These are phyloP conservation scores for Catamblyrhynchus diadema DNA, from an alignment of 2,797 vertebrate genomes.

Conservation along the genomic window DNA sequence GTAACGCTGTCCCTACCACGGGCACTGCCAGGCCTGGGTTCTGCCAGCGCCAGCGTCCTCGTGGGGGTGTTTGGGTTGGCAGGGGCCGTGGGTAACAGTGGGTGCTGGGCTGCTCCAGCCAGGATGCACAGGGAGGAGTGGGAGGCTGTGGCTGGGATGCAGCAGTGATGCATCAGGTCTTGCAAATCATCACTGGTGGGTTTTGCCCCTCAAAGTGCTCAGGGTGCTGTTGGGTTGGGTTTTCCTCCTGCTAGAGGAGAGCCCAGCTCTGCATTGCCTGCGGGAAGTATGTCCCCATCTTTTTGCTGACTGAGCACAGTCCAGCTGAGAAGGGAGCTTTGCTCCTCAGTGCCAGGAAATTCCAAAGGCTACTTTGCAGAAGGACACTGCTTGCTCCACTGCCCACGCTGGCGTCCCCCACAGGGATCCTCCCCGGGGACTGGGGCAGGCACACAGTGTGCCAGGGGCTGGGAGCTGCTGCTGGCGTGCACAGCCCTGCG, in stretches of 20 bases:
- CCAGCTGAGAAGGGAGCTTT: neutral
- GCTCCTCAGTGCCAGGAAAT: neutral
- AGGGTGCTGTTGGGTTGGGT: neutral
- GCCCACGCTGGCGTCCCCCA: neutral
- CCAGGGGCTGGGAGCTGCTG: neutral
- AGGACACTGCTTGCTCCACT: neutral
- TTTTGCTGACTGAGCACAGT: rapidly evolving
- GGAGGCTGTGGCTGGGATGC: neutral
- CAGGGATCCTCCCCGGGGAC: neutral
- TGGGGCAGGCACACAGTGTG: neutral
- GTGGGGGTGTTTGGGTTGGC: neutral
- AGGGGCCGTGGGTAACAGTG: neutral
- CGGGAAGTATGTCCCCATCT: neutral
- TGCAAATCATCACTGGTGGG: rapidly evolving
- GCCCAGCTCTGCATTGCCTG: neutral
- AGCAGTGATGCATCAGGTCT: neutral
- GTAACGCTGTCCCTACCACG: neutral
- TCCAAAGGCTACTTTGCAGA: neutral
- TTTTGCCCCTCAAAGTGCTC: neutral
- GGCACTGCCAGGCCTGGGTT: neutral
- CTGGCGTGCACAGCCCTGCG: neutral
- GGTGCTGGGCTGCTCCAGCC: rapidly evolving
- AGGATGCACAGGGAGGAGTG: neutral
- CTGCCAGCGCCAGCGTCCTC: neutral
- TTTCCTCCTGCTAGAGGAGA: neutral